Percentiles rank a stretch among this genome's conserved stretches.
phyloP scores from a whole-genome alignment of 2,888 invertebrate genomes.

The Temnothorax ravouxi region DNA sequence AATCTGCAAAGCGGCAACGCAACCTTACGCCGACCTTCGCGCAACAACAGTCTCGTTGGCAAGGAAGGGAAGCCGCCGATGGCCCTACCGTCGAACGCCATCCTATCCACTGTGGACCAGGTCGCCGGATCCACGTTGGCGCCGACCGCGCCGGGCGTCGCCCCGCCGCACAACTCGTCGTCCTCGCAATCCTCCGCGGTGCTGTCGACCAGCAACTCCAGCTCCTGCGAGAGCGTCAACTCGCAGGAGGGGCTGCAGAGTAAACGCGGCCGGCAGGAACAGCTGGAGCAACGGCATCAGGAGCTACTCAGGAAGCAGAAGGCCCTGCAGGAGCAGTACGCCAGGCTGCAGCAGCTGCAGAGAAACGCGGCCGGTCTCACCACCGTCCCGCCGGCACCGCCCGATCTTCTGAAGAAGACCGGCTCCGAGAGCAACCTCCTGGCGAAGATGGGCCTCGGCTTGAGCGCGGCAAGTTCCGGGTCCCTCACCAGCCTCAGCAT shows the following conservation, averaged over 20 bases:
- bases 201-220: constrained; percentile 89
- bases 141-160: constrained; percentile 11
- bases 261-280: constrained; percentile 90
- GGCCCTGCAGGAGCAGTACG: constrained; percentile 96
- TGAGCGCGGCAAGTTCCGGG: constrained; percentile 88
- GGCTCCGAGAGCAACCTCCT: constrained; percentile 95
- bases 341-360: constrained; percentile 95
- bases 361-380: constrained; percentile 90
- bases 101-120: constrained; percentile 46
- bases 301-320: constrained; percentile 95
- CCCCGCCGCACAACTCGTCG: constrained; percentile 63
- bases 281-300: constrained; percentile 95
- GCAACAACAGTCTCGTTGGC: constrained; percentile 35
- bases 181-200: constrained; percentile 74
- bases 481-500: constrained; percentile 89
- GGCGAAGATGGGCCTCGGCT: constrained; percentile 93
- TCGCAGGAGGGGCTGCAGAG: constrained; percentile 89
- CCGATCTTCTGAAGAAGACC: constrained; percentile 91
- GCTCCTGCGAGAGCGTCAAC: constrained; percentile 92
- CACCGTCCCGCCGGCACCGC: constrained; percentile 89
- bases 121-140: neutral
- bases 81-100: constrained; percentile 78
- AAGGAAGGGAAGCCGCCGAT: constrained; percentile 81
- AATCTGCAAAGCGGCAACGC: constrained; percentile 65
- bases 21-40: constrained; percentile 69